Conservation (phyloP, 2,888 invertebrate genomes). For the Lucinisca nassula region DNA sequence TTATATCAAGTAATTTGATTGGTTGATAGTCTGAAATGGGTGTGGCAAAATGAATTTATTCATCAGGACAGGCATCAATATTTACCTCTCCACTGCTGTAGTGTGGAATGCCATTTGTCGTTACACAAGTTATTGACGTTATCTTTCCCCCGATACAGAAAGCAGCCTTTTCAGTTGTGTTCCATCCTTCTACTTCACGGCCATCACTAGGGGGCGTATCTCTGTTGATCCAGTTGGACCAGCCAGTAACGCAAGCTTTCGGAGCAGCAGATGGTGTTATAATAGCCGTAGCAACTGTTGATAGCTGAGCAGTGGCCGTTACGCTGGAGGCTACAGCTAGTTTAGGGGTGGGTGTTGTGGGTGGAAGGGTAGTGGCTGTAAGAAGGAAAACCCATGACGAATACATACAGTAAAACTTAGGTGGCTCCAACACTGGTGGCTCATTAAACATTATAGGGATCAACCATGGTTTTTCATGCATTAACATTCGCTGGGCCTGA, state of each 20-base stretch:
- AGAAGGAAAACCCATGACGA: background rate
- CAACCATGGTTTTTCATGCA: too few relatives aligned
- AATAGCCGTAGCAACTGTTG: background rate
- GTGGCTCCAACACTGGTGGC: too few relatives aligned
- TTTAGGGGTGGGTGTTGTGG: background rate
- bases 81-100: conserved; percentile 76
- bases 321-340: conserved; percentile 10
- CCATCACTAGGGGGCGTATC: conserved; percentile 72
- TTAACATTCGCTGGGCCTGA: too few relatives aligned
- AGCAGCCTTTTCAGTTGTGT: conserved; percentile 53
- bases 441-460: too few relatives aligned
- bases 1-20: too few relatives aligned
- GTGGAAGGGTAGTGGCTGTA: background rate
- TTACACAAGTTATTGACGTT: conserved; percentile 82
- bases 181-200: conserved; percentile 74
- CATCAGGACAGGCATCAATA: background rate
- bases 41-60: too few relatives aligned
- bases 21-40: too few relatives aligned
- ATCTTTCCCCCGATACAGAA: conserved; percentile 80
- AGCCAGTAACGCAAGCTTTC: conserved; percentile 48
- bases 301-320: conserved; percentile 51
- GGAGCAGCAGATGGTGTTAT: background rate
- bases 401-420: too few relatives aligned
- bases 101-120: conserved; percentile 70
- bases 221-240: conserved; percentile 79